Percentiles rank a stretch among this genome's conserved stretches.
Evolutionary conservation across 2,113 vertebrate species (phyloP).

Genomic region (Pseudorasbora parva): DNA sequence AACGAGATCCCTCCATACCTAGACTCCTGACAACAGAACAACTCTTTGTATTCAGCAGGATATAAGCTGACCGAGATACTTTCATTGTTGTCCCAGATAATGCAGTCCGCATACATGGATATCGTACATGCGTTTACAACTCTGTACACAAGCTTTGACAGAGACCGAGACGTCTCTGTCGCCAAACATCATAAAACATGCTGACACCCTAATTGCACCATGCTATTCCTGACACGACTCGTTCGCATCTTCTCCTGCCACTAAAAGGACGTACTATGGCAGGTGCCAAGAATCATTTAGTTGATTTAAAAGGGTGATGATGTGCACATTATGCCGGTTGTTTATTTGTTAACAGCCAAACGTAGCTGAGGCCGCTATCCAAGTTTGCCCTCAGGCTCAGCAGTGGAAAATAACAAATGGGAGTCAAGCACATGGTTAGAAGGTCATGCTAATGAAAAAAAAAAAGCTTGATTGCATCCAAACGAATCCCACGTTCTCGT

Average conservation of each 20-base stretch:
- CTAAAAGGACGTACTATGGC: slow-evolving; percentile 36
- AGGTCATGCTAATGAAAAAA: slow-evolving; percentile 19
- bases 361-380: slow-evolving; percentile 42
- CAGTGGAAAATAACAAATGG: slow-evolving; percentile 7
- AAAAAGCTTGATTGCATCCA: not conserved
- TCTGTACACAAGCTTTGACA: slow-evolving; percentile 31
- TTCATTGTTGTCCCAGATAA: slow-evolving; percentile 17
- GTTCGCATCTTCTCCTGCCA: slow-evolving; percentile 31
- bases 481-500: slow-evolving; percentile 33
- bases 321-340: slow-evolving; percentile 50
- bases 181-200: slow-evolving; percentile 20
- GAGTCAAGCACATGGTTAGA: not conserved
- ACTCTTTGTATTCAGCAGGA: not conserved
- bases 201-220: slow-evolving; percentile 47
- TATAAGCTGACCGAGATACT: slow-evolving; percentile 4
- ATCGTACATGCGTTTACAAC: slow-evolving; percentile 10
- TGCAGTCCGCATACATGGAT: not conserved
- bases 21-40: not conserved
- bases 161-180: slow-evolving; percentile 31
- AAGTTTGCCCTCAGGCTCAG: slow-evolving; percentile 22
- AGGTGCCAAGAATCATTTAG: slow-evolving; percentile 59
- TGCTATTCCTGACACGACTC: slow-evolving; percentile 42
- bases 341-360: slow-evolving; percentile 55
- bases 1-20: slow-evolving; percentile 3
- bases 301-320: slow-evolving; percentile 54